These are phyloP conservation scores for Lepilemur ruficaudatus DNA, from an alignment of 2,797 vertebrate genomes.

Conservation along the genomic window DNA sequence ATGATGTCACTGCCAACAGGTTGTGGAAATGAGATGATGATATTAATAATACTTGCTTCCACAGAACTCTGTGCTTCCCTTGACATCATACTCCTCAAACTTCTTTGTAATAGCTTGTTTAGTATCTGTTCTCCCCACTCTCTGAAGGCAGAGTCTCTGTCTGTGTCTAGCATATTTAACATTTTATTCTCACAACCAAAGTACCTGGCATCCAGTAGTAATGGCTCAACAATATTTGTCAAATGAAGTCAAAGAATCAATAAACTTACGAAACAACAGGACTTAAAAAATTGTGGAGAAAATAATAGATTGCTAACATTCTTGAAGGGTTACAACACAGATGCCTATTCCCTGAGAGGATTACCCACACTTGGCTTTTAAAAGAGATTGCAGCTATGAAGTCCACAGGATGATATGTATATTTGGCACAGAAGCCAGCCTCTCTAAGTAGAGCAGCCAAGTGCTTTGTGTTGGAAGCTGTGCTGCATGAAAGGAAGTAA, in stretches of 20 bases:
- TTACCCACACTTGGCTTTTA: neutral
- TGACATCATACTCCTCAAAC: neutral
- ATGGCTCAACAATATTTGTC: neutral
- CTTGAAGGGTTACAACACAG: neutral
- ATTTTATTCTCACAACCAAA: neutral
- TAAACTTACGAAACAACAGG: neutral
- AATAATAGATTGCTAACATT: neutral
- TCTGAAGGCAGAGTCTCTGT: neutral
- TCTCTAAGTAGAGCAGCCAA: neutral
- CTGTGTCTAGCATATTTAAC: neutral
- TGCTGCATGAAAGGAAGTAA: neutral
- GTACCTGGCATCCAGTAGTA: neutral
- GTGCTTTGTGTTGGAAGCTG: neutral
- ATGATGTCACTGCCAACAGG: neutral
- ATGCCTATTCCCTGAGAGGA: neutral
- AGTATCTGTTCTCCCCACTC: neutral
- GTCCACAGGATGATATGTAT: neutral
- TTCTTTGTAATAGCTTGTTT: neutral
- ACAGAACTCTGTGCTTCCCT: slow-evolving; percentile 1
- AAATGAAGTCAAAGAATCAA: neutral
- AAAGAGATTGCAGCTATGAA: neutral
- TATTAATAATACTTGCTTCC: neutral
- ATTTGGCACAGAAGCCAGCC: neutral
- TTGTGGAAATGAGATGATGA: slow-evolving; percentile 17
- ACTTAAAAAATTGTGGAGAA: neutral